Percentiles rank a stretch among this genome's conserved stretches.
Evolutionary conservation across 2,888 invertebrate genomes (phyloP).

Genomic region (Lumbricus terrestris): DNA sequence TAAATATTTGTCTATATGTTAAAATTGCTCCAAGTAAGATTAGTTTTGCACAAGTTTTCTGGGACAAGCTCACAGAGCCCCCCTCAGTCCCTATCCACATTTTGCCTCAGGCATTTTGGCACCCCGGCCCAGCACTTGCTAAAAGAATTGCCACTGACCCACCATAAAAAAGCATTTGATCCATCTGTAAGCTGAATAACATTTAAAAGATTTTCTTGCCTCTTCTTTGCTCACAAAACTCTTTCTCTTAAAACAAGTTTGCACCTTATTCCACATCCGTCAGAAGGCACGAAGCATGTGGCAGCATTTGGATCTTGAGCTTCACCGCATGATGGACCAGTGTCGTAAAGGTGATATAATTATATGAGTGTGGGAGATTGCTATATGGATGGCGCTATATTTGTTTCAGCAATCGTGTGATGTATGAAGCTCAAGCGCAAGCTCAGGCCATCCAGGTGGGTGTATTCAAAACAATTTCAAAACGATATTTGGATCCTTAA

Average conservation of each 20-base stretch:
- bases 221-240: no score
- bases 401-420: conserved; percentile 33
- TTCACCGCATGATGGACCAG: neutral
- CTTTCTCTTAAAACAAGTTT: neutral
- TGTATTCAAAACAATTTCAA: neutral
- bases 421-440: conserved; percentile 40
- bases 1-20: no score
- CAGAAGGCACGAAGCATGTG: neutral
- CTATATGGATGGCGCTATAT: neutral
- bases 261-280: neutral
- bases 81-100: no score
- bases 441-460: conserved; percentile 37
- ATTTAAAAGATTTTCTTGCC: no score
- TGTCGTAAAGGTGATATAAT: neutral
- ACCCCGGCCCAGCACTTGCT: no score
- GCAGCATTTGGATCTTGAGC: neutral
- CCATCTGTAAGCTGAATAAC: neutral
- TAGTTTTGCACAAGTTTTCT: no score
- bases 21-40: no score
- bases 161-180: no score
- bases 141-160: no score
- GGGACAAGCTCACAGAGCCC: no score
- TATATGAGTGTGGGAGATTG: neutral
- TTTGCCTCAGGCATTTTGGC: no score
- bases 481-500: neutral